Evolutionary conservation across 1,140 invertebrate genomes (phyloP), one percentile per base, ranked within the genome.

Genomic region (Kradibia gibbosae): DNA sequence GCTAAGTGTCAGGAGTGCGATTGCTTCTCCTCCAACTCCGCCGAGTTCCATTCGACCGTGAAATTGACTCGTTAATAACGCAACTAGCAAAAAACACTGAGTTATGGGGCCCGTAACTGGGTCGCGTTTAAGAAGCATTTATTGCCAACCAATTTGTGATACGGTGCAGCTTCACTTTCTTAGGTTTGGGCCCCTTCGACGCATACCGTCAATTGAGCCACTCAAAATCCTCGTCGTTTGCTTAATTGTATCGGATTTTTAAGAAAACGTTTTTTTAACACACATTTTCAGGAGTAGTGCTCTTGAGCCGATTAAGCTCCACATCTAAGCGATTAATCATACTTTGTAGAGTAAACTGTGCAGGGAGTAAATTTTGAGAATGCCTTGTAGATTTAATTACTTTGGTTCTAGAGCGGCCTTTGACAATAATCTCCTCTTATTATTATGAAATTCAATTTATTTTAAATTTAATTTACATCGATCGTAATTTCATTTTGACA

Each of bases 21-120:
- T n/a, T 22, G 70, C 10, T 53, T 15, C 45, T 42, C 53, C 57
- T 70, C 11, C 39, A n/a, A 2, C 36, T 80, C 22, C 42, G 45
- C 17, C 55, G 57, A 55, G 13, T 22, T 7, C 55, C 20, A 39
- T 50, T 36, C 67, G 83, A 82, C 73, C 80, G 80, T 81, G 72
- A 82, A 80, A 84, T 84, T 80, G 77, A 62, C 77, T 74, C 70
- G 70, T 82, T 82, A 78, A 78, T 82, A 82, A 82, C 50, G 74
- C 34, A 60, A 55, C 42, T 42, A 34, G 45, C 34, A 31, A 70
- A 60, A 71, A 77, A 15, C 22, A 34, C 48, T 34, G 62, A 53
- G 25, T 15, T 50, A 25, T 71, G 53, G 20, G 15, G 72, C 31
- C 20, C 28, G 7, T 39, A 42, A 67, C 39, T 15, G 70, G 22